Conservation (phyloP, 2,113 vertebrate species). For the Muscicapa adusta region DNA sequence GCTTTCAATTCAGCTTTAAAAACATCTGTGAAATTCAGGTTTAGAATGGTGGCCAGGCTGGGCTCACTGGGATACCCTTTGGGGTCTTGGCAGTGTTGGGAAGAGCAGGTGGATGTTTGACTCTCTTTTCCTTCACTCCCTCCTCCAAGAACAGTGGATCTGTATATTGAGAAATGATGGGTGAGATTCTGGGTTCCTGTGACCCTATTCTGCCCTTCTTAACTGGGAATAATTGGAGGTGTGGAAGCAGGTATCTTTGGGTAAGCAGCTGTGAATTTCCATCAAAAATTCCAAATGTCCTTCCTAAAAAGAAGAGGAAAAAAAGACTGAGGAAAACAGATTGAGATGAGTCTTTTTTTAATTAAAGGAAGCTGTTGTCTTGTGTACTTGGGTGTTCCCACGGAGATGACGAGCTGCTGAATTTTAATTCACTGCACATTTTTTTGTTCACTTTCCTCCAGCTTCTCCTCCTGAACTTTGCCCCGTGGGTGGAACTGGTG, state of each 20-base stretch:
- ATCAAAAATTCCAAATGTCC: background rate
- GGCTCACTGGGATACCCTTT: background rate
- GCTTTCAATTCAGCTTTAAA: background rate
- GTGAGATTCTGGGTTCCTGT: background rate
- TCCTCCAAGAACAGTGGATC: no score
- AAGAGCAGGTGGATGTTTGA: background rate
- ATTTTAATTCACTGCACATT: background rate
- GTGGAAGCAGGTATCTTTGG: background rate
- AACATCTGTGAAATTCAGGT: background rate
- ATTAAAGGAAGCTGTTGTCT: slow-evolving; percentile 12
- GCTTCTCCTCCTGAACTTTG: slow-evolving; percentile 7
- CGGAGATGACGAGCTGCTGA: background rate
- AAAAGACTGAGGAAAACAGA: background rate
- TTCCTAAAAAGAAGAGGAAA: background rate
- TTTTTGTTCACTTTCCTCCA: background rate
- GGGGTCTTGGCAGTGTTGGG: background rate
- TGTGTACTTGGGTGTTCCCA: background rate
- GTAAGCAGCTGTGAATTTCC: background rate
- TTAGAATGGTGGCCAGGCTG: background rate
- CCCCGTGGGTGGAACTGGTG: background rate
- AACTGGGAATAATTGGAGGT: background rate
- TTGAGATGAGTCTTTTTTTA: background rate
- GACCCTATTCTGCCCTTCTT: background rate
- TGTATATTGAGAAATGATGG: background rate
- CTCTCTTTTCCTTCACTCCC: background rate